Evolutionary conservation across 2,888 invertebrate species (phyloP).

Genomic region (Ypsolopha scabrella): DNA sequence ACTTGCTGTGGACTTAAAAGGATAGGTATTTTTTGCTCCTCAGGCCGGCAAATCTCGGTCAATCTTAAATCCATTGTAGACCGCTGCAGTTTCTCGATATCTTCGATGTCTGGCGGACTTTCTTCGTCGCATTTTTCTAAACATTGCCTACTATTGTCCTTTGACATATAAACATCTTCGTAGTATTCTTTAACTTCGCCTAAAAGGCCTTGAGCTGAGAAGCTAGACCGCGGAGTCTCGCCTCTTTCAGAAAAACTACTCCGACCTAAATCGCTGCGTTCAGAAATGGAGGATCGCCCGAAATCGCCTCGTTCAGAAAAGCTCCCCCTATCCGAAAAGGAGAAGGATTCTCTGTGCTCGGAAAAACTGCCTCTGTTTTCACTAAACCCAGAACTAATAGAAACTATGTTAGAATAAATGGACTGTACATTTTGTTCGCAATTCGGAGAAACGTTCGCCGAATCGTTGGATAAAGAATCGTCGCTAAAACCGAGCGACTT

Average conservation of each 20-base stretch:
- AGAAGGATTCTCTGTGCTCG: slow-evolving; percentile 58
- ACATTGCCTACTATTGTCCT: slow-evolving; percentile 37
- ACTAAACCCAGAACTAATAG: slow-evolving; percentile 72
- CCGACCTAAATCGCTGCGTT: slow-evolving; percentile 65
- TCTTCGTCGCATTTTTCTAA: slow-evolving; percentile 46
- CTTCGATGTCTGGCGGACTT: slow-evolving; percentile 30
- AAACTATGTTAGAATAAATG: slow-evolving; percentile 63
- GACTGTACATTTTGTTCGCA: slow-evolving; percentile 62
- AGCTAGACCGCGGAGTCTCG: slow-evolving; percentile 55
- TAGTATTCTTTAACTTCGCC: slow-evolving; percentile 56
- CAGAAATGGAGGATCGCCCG: slow-evolving; percentile 59
- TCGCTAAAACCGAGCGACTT: slow-evolving; percentile 79
- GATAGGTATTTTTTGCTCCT: slow-evolving; percentile 42
- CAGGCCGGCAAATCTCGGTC: slow-evolving; percentile 47
- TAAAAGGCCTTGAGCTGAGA: slow-evolving; percentile 54
- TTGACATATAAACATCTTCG: slow-evolving; percentile 51
- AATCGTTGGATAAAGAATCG: slow-evolving; percentile 79
- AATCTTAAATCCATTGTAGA: slow-evolving; percentile 57
- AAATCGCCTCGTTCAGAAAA: slow-evolving; percentile 60
- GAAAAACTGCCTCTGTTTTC: slow-evolving; percentile 66
- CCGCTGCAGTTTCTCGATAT: slow-evolving; percentile 50
- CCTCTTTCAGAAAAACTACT: slow-evolving; percentile 57
- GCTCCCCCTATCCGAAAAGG: slow-evolving; percentile 58
- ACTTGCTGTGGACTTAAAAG: slow-evolving; percentile 51
- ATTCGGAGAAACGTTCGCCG: slow-evolving; percentile 66